Evolutionary conservation across 2,113 vertebrate species (phyloP).

Genomic region (Cyprinodon variegatus): DNA sequence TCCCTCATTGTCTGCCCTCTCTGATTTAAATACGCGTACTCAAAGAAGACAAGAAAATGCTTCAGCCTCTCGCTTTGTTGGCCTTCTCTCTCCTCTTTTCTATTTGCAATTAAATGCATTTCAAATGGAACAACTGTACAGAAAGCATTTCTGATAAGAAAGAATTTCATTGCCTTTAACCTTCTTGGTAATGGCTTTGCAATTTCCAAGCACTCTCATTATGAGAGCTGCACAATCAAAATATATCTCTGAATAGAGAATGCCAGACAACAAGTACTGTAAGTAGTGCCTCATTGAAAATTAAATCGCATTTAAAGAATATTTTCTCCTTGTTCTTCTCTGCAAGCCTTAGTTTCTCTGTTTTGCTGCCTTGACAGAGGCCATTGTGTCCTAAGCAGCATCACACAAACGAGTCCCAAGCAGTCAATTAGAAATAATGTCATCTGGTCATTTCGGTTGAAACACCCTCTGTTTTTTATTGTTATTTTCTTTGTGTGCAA

Average conservation of each 20-base stretch:
- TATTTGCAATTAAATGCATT: slow-evolving; percentile 88
- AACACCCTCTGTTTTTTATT: slow-evolving; percentile 69
- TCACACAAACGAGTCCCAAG: slow-evolving; percentile 64
- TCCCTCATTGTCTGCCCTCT: slow-evolving; percentile 78
- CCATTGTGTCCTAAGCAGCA: slow-evolving; percentile 67
- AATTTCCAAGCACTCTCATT: slow-evolving; percentile 76
- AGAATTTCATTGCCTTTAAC: slow-evolving; percentile 80
- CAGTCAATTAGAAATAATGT: slow-evolving; percentile 80
- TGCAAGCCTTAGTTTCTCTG: slow-evolving; percentile 56
- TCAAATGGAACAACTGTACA: slow-evolving; percentile 85
- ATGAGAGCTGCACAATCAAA: slow-evolving; percentile 78
- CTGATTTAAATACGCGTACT: slow-evolving; percentile 80
- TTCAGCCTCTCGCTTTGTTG: slow-evolving; percentile 77
- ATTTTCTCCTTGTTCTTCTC: slow-evolving; percentile 64
- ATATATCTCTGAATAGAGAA: slow-evolving; percentile 77
- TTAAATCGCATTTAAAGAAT: slow-evolving; percentile 81
- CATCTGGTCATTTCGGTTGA: slow-evolving; percentile 79
- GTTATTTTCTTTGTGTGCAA: slow-evolving; percentile 80
- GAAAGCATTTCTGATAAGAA: slow-evolving; percentile 81
- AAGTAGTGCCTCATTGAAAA: slow-evolving; percentile 81
- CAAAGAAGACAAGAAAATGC: slow-evolving; percentile 78
- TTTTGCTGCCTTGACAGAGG: slow-evolving; percentile 59
- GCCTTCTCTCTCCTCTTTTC: slow-evolving; percentile 80
- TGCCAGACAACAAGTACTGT: slow-evolving; percentile 67
- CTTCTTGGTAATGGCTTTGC: slow-evolving; percentile 80